These are phyloP conservation scores for Prunella strophiata DNA, from an alignment of 2,797 vertebrate species.

Conservation along the genomic window DNA sequence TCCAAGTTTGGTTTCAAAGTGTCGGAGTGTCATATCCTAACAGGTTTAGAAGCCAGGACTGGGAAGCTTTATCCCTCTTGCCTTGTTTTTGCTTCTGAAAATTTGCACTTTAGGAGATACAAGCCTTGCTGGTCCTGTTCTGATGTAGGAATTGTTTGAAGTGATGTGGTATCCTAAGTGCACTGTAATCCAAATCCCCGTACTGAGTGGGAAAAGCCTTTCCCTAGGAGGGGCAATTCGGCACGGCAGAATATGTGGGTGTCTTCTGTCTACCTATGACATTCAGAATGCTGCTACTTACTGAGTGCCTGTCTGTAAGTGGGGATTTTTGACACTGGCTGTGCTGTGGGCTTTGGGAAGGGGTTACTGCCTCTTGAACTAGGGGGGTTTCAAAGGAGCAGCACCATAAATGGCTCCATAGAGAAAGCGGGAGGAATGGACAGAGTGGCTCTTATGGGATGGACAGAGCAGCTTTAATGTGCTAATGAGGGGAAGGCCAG, in stretches of 20 bases:
- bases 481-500: conserved; percentile 80
- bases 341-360: conserved; percentile 61
- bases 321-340: conserved; percentile 41
- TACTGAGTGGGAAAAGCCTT: neutral
- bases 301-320: conserved; percentile 16
- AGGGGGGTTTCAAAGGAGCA: conserved; percentile 68
- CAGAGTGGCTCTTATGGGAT: conserved; percentile 78
- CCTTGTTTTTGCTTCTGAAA: neutral
- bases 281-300: neutral
- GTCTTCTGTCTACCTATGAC: conserved; percentile 4
- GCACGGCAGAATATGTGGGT: neutral
- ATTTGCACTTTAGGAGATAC: neutral
- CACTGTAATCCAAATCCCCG: neutral
- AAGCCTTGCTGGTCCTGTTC: neutral
- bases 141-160: neutral
- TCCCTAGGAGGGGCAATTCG: neutral
- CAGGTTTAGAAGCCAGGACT: neutral
- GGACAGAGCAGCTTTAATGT: conserved; percentile 82
- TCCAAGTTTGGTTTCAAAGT: neutral
- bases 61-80: neutral
- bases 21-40: neutral
- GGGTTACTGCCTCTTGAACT: conserved; percentile 78
- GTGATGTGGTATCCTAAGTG: neutral
- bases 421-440: conserved; percentile 69
- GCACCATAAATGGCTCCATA: conserved; percentile 72